Percentiles rank a stretch among this genome's conserved stretches.
phyloP scores from a whole-genome alignment of 2,888 invertebrate genomes.

The Pycnomerus fuliginosus region DNA sequence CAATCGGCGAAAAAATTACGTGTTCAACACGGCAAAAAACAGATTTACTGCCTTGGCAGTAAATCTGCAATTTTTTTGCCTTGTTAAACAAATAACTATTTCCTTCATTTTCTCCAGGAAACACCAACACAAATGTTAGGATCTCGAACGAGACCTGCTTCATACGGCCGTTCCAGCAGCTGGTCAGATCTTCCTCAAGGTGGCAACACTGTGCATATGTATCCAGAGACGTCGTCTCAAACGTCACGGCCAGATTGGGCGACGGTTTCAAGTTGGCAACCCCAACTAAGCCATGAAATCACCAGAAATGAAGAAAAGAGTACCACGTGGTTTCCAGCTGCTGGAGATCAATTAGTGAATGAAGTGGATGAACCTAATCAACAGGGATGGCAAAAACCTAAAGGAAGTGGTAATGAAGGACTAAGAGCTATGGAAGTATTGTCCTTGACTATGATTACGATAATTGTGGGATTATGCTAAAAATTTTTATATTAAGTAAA shows the following conservation, averaged over 20 bases:
- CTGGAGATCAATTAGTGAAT: constrained; percentile 56
- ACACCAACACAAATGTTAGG: constrained; percentile 37
- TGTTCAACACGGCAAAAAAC: no score
- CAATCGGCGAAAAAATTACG: no score
- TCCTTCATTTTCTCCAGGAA: neutral
- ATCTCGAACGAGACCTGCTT: constrained; percentile 50
- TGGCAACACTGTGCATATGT: constrained; percentile 35
- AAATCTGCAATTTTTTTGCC: no score
- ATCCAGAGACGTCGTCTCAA: constrained; percentile 34
- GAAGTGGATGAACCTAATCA: constrained; percentile 62
- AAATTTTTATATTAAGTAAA: neutral
- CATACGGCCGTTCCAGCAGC: constrained; percentile 56
- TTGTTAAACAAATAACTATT: no score
- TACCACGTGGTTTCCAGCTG: constrained; percentile 55
- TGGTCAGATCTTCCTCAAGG: constrained; percentile 51
- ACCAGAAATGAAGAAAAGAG: constrained; percentile 2
- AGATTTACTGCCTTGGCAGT: no score
- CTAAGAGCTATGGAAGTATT: no score
- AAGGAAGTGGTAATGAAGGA: constrained; percentile 21
- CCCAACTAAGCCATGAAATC: neutral
- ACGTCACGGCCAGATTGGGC: constrained; percentile 42
- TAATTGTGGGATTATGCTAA: constrained; percentile 1
- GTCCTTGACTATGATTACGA: no score
- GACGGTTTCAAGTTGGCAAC: constrained; percentile 40
- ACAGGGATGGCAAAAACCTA: constrained; percentile 50